Base-by-base conservation (phyloP, 1,140 invertebrate species). In the Mya arenaria region DNA sequence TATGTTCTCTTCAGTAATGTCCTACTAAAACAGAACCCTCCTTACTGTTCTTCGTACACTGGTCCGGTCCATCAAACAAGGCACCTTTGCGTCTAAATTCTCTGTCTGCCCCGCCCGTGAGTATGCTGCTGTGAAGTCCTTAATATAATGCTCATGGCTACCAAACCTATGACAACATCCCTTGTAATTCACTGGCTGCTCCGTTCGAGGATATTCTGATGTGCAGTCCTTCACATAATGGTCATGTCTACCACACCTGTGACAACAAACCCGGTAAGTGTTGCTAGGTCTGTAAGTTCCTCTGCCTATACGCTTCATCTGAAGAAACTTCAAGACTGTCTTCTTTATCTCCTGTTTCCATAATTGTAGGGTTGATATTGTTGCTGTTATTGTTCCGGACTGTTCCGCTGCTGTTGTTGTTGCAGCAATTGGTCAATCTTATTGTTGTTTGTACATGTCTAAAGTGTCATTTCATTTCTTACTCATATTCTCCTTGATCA, bases 41-140 rank as follows among this genome's bases (percentile, higher is more conserved):
- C n/a, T 39, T 48, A 28, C n/a, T 32, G 3, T 5, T 3, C 3
- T 8, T 15, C 3, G 68, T 72, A 44, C 68, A n/a, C 41, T 6
- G n/a, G 32, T 55, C 32, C 32, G 68, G 36, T 52, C 65, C 65
- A 3, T 17, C 13, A 25, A 39, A 30, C 13, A 68, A 6, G 41
- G 65, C 65, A 68, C 34, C 41, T 39, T 39, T n/a, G 13, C 34
- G 32, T 68, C 41, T 68, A 68, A 41, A 37, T 68, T 36, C 39
- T 68, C 41, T 5, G 17, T 30, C 10, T 32, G 28, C 36, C 36
- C n/a, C 10, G 5, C 60, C 10, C 6, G 10, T 28, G 30, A 15
- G 19, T 19, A 19, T 58, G 23, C 19, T 58, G 19, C 23, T 6
- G 19, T 23, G 28, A 8, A 13, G 36, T 32, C 30, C 28, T 63